Conservation (phyloP, 2,888 invertebrate species). For the Ochropleura plecta region DNA sequence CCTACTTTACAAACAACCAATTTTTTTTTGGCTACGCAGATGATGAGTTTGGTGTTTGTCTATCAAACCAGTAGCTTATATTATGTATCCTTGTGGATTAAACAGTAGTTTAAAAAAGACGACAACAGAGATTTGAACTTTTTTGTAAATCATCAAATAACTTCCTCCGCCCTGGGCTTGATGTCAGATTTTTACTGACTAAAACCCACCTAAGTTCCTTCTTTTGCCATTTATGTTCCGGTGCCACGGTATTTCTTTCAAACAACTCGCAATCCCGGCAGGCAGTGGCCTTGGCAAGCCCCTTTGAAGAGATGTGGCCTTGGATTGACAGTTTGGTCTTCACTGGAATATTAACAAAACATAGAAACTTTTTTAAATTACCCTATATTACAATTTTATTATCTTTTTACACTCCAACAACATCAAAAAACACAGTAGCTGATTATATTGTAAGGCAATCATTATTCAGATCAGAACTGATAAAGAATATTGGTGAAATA, state of each 20-base stretch:
- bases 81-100: neutral
- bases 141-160: too few species aligned
- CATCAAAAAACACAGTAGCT: neutral
- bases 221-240: too few species aligned
- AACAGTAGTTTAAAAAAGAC: neutral
- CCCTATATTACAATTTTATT: conserved; percentile 1
- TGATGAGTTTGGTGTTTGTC: neutral
- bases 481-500: neutral
- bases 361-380: neutral
- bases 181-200: too few species aligned
- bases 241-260: too few species aligned
- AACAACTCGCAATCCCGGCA: too few species aligned
- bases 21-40: too few species aligned
- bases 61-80: neutral
- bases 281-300: too few species aligned
- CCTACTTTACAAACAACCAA: too few species aligned
- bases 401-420: neutral
- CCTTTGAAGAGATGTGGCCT: too few species aligned
- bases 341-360: neutral
- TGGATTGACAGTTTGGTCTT: neutral
- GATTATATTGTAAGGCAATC: neutral
- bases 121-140: too few species aligned
- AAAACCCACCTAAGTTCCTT: too few species aligned
- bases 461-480: neutral
- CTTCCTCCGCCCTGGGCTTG: too few species aligned